Evolutionary conservation across 2,113 vertebrate genomes (phyloP).

Genomic region (Globicephala melas): DNA sequence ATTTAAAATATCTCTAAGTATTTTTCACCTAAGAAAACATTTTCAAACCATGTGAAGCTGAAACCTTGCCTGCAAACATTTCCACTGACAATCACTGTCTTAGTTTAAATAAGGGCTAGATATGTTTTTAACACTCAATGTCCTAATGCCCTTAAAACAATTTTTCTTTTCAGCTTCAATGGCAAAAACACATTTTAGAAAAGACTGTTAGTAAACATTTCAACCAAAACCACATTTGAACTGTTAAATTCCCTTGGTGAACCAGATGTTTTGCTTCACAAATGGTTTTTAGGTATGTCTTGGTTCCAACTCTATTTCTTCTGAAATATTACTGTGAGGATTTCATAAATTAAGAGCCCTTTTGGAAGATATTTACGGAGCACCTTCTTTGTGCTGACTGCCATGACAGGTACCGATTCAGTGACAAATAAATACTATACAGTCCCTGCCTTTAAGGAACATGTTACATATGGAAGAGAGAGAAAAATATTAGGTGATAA

Average conservation of each 20-base stretch:
- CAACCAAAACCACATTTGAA: constrained; percentile 63
- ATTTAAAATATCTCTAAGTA: constrained; percentile 54
- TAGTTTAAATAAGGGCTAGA: constrained; percentile 42
- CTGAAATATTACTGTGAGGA: constrained; percentile 47
- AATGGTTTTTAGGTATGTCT: constrained; percentile 65
- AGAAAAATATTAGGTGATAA: background rate
- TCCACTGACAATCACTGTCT: constrained; percentile 51
- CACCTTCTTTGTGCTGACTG: background rate
- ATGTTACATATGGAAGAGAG: background rate
- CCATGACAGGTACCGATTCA: background rate
- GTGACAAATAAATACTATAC: background rate
- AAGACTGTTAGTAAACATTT: constrained; percentile 42
- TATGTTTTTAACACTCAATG: constrained; percentile 65
- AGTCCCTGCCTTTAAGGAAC: background rate
- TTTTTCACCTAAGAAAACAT: constrained; percentile 48
- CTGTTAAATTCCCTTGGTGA: constrained; percentile 55
- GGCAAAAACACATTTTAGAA: constrained; percentile 68
- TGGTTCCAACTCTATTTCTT: constrained; percentile 49
- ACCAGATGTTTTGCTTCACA: constrained; percentile 71
- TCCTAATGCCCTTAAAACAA: constrained; percentile 70
- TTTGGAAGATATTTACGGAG: background rate
- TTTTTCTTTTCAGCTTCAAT: constrained; percentile 38
- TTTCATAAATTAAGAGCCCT: constrained; percentile 43
- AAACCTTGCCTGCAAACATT: constrained; percentile 52
- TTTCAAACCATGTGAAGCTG: constrained; percentile 48